phyloP scores from a whole-genome alignment of 2,113 vertebrate genomes.

The Myotis yumanensis region DNA sequence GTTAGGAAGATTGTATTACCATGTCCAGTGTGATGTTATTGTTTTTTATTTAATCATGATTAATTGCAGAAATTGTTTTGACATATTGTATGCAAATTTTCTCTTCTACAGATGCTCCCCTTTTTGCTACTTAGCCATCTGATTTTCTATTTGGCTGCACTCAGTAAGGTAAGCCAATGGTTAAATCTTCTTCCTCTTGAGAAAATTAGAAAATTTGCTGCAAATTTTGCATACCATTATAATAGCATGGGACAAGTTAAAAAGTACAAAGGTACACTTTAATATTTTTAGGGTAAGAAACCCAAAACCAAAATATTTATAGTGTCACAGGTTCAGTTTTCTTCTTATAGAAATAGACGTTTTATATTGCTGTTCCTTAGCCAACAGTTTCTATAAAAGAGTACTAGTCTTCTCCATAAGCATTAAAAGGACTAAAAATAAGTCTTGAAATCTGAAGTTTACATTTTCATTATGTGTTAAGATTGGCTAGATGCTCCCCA shows the following conservation, averaged over 20 bases:
- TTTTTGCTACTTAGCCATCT: neutral
- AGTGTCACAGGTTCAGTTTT: neutral
- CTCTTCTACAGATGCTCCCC: neutral
- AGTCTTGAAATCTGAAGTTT: neutral
- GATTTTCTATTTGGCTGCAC: neutral
- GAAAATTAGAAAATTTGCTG: neutral
- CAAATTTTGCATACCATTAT: neutral
- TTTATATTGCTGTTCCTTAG: neutral
- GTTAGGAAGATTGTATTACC: neutral
- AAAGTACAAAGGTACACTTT: neutral
- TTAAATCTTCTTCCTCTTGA: neutral
- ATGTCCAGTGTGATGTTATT: neutral
- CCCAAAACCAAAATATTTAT: neutral
- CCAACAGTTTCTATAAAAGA: neutral
- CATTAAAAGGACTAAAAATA: neutral
- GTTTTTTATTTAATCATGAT: neutral
- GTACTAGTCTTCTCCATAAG: neutral
- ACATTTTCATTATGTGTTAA: neutral
- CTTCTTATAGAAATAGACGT: neutral
- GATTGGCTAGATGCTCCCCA: neutral
- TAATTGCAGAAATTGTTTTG: conserved; percentile 24
- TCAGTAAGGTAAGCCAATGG: neutral
- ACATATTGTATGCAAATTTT: conserved; percentile 6
- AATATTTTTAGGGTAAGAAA: neutral
- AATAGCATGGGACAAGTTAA: neutral